Percentiles rank a stretch among this genome's conserved stretches.
Conservation (phyloP, 2,888 invertebrate genomes). For the Eledona agricola region DNA sequence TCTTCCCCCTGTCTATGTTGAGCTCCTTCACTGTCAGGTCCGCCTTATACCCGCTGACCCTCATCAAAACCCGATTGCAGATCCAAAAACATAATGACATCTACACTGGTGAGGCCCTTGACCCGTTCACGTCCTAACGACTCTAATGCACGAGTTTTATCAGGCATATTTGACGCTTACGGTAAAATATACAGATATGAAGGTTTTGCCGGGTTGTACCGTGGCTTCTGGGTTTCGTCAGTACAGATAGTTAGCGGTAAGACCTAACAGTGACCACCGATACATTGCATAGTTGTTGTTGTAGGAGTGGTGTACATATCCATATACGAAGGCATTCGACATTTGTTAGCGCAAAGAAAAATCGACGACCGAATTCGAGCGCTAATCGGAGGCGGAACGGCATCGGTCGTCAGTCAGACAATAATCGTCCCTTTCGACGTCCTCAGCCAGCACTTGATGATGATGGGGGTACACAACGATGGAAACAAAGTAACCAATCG, state of each 20-base stretch:
- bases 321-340: slow-evolving; percentile 91
- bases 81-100: slow-evolving; percentile 83
- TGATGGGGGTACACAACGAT: slow-evolving; percentile 71
- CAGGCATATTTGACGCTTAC: slow-evolving; percentile 88
- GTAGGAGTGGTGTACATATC: slow-evolving; percentile 92
- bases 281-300: slow-evolving; percentile 38
- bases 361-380: slow-evolving; percentile 76
- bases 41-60: slow-evolving; percentile 88
- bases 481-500: slow-evolving; percentile 48
- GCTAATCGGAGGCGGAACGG: slow-evolving; percentile 87
- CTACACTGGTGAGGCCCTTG: slow-evolving; percentile 71
- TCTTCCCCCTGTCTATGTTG: slow-evolving; percentile 90
- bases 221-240: slow-evolving; percentile 95
- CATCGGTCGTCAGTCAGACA: slow-evolving; percentile 93
- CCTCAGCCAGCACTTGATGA: slow-evolving; percentile 96
- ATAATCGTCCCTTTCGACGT: slow-evolving; percentile 97
- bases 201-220: slow-evolving; percentile 87
- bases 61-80: slow-evolving; percentile 95
- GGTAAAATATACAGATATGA: slow-evolving; percentile 85
- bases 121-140: slow-evolving; percentile 55
- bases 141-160: slow-evolving; percentile 42
- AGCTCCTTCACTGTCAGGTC: slow-evolving; percentile 83
- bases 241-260: slow-evolving; percentile 67
- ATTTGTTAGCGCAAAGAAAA: slow-evolving; percentile 75
- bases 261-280: background rate